Conservation (phyloP, 2,888 invertebrate species). For the Temnothorax rugatulus region DNA sequence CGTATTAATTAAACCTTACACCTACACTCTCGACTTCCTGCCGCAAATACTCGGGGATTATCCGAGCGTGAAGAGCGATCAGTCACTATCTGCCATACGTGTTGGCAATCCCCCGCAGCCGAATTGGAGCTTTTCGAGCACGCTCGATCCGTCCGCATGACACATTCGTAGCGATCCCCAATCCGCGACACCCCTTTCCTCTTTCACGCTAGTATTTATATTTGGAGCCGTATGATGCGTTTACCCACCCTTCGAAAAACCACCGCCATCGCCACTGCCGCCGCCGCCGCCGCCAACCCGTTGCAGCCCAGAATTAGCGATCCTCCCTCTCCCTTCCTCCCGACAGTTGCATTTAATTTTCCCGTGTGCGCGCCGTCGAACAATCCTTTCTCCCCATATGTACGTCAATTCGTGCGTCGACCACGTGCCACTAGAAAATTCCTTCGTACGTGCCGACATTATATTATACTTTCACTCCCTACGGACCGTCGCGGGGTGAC, state of each 20-base stretch:
- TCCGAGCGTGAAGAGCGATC: conserved; percentile 78
- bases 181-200: conserved; percentile 63
- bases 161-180: conserved; percentile 77
- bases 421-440: conserved; percentile 71
- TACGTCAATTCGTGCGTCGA: conserved; percentile 63
- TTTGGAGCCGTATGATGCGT: conserved; percentile 76
- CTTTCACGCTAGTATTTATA: conserved; percentile 75
- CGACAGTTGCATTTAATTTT: conserved; percentile 81
- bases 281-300: conserved; percentile 59
- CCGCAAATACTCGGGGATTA: conserved; percentile 70
- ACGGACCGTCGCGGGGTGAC: conserved; percentile 29
- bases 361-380: conserved; percentile 39
- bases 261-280: conserved; percentile 62
- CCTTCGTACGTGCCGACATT: conserved; percentile 73
- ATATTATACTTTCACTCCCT: conserved; percentile 60
- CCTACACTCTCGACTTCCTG: conserved; percentile 42
- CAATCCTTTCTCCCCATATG: conserved; percentile 76
- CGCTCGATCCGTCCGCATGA: conserved; percentile 73
- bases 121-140: conserved; percentile 66
- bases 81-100: conserved; percentile 75
- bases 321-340: conserved; percentile 53
- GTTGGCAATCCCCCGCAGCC: conserved; percentile 69
- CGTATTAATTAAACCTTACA: conserved; percentile 69
- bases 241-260: conserved; percentile 70
- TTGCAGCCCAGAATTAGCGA: conserved; percentile 71